Conservation (phyloP, 23 tunicate species). For the Phallusia fumigata region DNA sequence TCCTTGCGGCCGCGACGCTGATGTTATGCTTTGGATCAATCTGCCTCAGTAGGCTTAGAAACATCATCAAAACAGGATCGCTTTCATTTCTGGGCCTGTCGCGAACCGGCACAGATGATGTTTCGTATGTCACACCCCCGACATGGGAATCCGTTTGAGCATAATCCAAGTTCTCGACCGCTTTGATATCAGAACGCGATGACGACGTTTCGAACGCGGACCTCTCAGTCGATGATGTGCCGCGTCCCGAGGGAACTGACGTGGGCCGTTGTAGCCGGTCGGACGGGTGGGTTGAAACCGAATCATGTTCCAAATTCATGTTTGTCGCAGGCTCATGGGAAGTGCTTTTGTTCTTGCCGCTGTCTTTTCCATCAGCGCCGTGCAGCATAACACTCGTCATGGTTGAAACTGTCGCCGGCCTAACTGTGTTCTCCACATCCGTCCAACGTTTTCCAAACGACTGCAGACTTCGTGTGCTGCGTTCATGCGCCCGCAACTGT, state of each 20-base stretch:
- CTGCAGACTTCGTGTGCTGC: not conserved
- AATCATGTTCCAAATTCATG: not conserved
- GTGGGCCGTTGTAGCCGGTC: not conserved
- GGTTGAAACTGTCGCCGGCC: not conserved
- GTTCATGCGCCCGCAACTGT: not conserved
- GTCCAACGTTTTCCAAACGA: not conserved
- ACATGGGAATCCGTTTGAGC: not conserved
- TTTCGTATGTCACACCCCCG: not conserved
- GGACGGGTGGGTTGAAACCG: not conserved
- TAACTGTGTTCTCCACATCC: not conserved
- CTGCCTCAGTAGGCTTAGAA: not conserved
- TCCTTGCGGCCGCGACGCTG: not conserved
- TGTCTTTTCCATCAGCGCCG: not conserved
- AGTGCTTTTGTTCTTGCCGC: constrained; percentile 2
- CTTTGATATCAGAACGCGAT: not conserved
- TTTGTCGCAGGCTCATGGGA: not conserved
- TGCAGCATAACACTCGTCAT: not conserved
- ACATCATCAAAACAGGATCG: not conserved
- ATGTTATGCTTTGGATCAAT: not conserved
- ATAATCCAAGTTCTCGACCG: not conserved
- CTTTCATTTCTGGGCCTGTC: not conserved
- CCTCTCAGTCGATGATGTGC: not conserved
- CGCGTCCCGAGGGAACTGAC: not conserved
- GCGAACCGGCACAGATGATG: not conserved
- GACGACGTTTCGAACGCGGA: not conserved